Percentiles rank a stretch among this genome's conserved stretches.
Conservation (phyloP, 2,888 invertebrate genomes). For the Cheilosia pagana region DNA sequence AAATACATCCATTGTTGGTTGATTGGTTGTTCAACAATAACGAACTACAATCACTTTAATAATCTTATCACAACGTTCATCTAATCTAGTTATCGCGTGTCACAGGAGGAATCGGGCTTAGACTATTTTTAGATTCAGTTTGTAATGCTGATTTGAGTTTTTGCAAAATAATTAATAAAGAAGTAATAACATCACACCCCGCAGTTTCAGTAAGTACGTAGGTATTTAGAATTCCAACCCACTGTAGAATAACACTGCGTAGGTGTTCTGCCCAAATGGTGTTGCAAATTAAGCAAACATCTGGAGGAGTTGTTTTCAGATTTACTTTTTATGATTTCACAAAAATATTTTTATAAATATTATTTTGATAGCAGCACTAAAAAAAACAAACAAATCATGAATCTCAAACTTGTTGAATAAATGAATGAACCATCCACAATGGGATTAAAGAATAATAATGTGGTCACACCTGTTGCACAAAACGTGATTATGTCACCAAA, state of each 20-base stretch:
- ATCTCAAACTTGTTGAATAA: conserved; percentile 10
- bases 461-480: conserved; percentile 60
- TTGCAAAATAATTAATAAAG: conserved; percentile 11
- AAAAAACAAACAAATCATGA: not conserved
- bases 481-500: conserved; percentile 42
- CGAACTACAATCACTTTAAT: conserved; percentile 1
- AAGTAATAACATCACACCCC: not conserved
- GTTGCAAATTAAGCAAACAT: conserved; percentile 37
- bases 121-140: not conserved
- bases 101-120: not conserved
- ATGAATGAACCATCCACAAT: conserved; percentile 45
- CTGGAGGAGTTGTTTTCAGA: conserved; percentile 23
- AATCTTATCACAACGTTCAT: conserved; percentile 29
- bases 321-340: conserved; percentile 16
- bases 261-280: conserved; percentile 27
- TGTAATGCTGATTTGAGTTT: not conserved
- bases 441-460: conserved; percentile 36
- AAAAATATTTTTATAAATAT: not conserved
- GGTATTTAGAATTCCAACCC: conserved; percentile 30
- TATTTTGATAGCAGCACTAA: not conserved
- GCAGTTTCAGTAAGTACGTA: not conserved
- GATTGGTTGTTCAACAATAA: conserved; percentile 2
- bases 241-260: conserved; percentile 22
- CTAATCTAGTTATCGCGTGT: conserved; percentile 38
- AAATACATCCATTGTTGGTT: not conserved